These are phyloP conservation scores for Dendrolimus kikuchii DNA, from an alignment of 1,140 invertebrate species.

Conservation along the genomic window DNA sequence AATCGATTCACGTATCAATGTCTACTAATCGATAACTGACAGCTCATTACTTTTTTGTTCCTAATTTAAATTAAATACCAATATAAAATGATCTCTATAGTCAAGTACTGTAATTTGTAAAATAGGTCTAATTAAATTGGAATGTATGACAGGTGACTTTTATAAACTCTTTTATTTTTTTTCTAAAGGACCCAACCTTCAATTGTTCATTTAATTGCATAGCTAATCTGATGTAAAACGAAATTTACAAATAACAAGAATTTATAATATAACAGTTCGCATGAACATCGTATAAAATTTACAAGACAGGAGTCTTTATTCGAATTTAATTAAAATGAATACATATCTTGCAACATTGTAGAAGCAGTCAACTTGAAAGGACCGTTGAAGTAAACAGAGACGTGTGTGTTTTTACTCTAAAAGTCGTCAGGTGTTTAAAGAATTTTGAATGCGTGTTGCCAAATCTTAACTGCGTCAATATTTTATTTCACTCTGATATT, in stretches of 20 bases:
- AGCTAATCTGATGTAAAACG: conserved; percentile 13
- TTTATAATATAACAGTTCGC: conserved; percentile 2
- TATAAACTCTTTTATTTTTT: conserved; percentile 11
- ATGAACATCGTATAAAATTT: no score
- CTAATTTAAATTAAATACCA: conserved; percentile 9
- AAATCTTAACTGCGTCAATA: no score
- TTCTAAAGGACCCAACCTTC: conserved; percentile 13
- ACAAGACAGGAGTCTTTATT: no score
- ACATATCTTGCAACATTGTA: no score
- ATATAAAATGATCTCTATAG: conserved; percentile 4
- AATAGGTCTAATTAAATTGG: conserved; percentile 10
- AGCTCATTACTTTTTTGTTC: conserved; percentile 9
- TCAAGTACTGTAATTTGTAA: conserved; percentile 1
- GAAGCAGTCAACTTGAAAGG: no score
- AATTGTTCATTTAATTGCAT: conserved; percentile 18
- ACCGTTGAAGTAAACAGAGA: no score
- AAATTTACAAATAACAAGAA: conserved; percentile 14
- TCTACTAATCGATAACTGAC: conserved; percentile 10
- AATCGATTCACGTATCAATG: conserved; percentile 15
- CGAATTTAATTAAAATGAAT: neutral
- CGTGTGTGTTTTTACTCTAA: no score
- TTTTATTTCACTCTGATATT: no score
- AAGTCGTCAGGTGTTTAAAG: no score
- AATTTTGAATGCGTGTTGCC: no score
- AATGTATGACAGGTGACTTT: conserved; percentile 10